phyloP scores from a whole-genome alignment of 1,140 invertebrate genomes.

The Eubasilissa regina region DNA sequence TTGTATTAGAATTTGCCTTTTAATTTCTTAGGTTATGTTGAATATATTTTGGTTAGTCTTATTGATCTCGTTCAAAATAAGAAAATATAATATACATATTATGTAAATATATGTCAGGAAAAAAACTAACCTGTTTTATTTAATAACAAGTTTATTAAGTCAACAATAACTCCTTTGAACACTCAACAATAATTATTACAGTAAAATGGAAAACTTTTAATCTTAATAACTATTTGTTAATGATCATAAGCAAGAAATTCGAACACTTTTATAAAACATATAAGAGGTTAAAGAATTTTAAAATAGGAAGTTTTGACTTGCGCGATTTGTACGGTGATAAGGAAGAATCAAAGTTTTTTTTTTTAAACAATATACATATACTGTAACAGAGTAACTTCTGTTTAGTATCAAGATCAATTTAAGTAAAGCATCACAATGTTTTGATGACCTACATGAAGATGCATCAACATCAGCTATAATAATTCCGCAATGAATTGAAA shows the following conservation, averaged over 20 bases:
- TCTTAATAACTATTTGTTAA: background rate
- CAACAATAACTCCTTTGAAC: slow-evolving; percentile 1
- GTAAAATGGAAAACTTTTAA: slow-evolving; percentile 1
- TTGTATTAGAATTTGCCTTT: too few relatives aligned
- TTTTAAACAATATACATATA: background rate
- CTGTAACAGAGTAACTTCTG: too few relatives aligned
- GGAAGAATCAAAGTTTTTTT: background rate
- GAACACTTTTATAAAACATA: background rate
- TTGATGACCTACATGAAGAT: too few relatives aligned
- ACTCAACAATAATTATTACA: slow-evolving; percentile 21
- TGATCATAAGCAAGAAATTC: background rate
- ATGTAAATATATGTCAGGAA: too few relatives aligned
- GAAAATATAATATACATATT: too few relatives aligned
- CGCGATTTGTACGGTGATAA: background rate
- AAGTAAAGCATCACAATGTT: too few relatives aligned
- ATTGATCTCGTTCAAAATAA: too few relatives aligned
- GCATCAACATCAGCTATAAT: too few relatives aligned
- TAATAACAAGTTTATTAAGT: slow-evolving; percentile 40
- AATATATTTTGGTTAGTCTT: too few relatives aligned
- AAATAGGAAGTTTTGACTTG: background rate
- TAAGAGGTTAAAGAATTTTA: background rate
- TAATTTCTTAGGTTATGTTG: too few relatives aligned
- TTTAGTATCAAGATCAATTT: too few relatives aligned
- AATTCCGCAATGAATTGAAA: too few relatives aligned
- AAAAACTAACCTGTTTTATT: background rate